phyloP scores from a whole-genome alignment of 2,113 vertebrate genomes.

The Talpa occidentalis region DNA sequence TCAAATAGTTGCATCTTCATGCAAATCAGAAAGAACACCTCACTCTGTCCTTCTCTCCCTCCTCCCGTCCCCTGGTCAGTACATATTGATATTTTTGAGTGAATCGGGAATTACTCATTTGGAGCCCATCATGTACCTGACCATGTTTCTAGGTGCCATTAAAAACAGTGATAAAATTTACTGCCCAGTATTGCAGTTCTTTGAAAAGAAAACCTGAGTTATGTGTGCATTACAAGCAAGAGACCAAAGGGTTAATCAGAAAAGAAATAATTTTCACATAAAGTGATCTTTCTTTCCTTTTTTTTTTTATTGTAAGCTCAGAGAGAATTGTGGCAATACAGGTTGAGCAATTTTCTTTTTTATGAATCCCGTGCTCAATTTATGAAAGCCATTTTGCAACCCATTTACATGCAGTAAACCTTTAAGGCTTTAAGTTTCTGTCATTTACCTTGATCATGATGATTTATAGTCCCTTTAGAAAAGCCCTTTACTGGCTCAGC shows the following conservation, averaged over 20 bases:
- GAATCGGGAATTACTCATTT: not conserved
- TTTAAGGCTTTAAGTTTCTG: conserved; percentile 70
- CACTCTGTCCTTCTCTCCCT: not conserved
- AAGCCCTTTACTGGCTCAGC: conserved; percentile 41
- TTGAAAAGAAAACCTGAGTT: conserved; percentile 53
- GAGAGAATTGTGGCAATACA: conserved; percentile 80
- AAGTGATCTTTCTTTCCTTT: conserved; percentile 68
- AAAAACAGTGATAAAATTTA: not conserved
- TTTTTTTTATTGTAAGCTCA: conserved; percentile 71
- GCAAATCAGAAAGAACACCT: not conserved
- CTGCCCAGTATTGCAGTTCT: not conserved
- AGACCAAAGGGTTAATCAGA: conserved; percentile 78
- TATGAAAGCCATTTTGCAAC: conserved; percentile 82
- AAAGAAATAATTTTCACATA: conserved; percentile 79
- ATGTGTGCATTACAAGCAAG: conserved; percentile 32
- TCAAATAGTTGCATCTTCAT: not conserved
- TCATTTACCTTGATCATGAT: conserved; percentile 74
- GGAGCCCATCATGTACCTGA: not conserved
- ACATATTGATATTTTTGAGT: not conserved
- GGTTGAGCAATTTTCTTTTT: conserved; percentile 80
- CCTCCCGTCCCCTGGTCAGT: no score
- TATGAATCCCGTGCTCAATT: conserved; percentile 79
- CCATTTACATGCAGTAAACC: conserved; percentile 81
- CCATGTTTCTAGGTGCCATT: not conserved
- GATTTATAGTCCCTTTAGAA: conserved; percentile 69